phyloP scores from a whole-genome alignment of 2,113 vertebrate genomes.

The Rhinogobius similis region DNA sequence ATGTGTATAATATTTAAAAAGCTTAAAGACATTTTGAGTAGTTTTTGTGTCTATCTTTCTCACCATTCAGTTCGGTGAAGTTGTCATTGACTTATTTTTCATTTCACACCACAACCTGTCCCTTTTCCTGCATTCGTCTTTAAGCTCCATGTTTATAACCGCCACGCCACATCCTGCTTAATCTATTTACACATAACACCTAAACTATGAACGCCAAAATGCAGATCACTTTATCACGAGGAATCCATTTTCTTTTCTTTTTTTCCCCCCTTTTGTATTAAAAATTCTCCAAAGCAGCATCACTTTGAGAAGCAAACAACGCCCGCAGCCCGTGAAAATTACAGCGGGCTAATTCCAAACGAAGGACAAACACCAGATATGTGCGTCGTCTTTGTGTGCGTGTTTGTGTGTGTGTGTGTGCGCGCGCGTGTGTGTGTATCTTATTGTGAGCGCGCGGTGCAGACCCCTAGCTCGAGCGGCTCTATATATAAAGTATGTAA shows the following conservation, averaged over 20 bases:
- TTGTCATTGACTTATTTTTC: no score
- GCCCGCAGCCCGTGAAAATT: conserved; percentile 81
- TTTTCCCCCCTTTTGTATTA: conserved; percentile 71
- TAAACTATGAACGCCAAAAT: neutral
- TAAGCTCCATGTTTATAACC: neutral
- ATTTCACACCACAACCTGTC: no score
- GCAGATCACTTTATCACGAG: neutral
- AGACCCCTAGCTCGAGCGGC: conserved; percentile 64
- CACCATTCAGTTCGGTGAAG: no score
- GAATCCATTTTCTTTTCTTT: neutral
- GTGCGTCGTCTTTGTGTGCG: conserved; percentile 28
- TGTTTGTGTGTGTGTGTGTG: conserved; percentile 7
- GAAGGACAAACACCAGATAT: conserved; percentile 79
- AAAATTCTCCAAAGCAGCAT: conserved; percentile 77
- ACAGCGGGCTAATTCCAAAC: conserved; percentile 81
- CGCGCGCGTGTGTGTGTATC: conserved; percentile 25
- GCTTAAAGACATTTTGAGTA: no score
- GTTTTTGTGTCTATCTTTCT: no score
- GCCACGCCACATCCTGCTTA: neutral
- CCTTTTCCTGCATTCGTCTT: no score
- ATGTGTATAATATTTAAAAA: no score
- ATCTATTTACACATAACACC: neutral
- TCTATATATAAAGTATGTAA: conserved; percentile 87
- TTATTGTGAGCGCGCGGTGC: conserved; percentile 76
- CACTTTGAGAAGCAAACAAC: conserved; percentile 80